Evolutionary conservation across 2,888 invertebrate species (phyloP), one percentile per base, ranked within the genome.

Genomic region (Graphium colonna): DNA sequence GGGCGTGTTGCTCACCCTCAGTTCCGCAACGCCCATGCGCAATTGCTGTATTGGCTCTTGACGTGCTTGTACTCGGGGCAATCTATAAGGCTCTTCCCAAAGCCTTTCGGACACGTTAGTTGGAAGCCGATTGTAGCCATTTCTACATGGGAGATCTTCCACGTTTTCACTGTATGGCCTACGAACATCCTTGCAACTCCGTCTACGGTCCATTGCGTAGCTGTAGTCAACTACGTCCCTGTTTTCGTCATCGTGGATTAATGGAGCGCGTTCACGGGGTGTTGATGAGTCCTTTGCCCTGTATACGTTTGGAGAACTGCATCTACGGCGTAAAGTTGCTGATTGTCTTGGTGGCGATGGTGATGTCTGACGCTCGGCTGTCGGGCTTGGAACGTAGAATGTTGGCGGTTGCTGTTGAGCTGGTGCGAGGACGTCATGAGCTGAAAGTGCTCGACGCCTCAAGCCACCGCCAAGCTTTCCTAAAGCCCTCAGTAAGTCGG

Each of bases 361-460:
- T 10, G 73, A 77, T 13, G 90, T 86, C 15, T 90, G 82, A 13
- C 91, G 83, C 1, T 73, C 75, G 26, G 89, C 75, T 1, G 90
- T 86, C 0, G 91, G 90, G 72, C 93, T 93, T 52, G 95, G 94
- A 26, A 94, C 94, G 74, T 94, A 94, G 72, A 95, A 95, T 4
- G 91, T 92, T 1, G 92, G 87, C n/a, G 90, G 90, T 55, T 90
- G 90, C 57, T 91, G 90, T 55, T 82, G 90, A 0, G 88, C 90
- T 26, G 91, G 90, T 10, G 92, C 82, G 60, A 93, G 90, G 10
- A 94, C 93, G 66, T 94, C 94, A 62, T 94, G 93, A 9, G 94
- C 94, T 46, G 94, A 94, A 18, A 94, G 70, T 1, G 94, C 93
- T 61, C 94, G 87, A 49, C 94, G 83, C 43, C 94, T 84, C 54